These are phyloP conservation scores for Pantherophis guttatus DNA, from an alignment of 2,113 vertebrate species.

Conservation along the genomic window DNA sequence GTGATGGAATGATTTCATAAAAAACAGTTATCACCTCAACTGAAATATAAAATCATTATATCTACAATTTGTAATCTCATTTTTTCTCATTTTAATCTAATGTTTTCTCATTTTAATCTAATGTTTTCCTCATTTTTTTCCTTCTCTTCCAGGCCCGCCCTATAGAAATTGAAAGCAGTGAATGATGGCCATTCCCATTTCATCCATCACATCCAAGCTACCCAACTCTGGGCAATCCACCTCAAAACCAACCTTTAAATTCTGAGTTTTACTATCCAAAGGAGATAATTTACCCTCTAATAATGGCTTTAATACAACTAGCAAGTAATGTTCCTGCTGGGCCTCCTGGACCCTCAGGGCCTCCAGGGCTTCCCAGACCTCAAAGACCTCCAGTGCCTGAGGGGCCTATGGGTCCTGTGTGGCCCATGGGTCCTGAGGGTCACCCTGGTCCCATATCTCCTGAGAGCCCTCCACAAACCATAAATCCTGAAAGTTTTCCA, in stretches of 20 bases:
- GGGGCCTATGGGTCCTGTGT: neutral
- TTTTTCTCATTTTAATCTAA: neutral
- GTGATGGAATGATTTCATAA: neutral
- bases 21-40: neutral
- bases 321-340: neutral
- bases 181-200: neutral
- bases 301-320: neutral
- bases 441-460: neutral
- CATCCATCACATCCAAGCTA: neutral
- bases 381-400: too few relatives aligned
- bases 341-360: neutral
- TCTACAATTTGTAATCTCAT: neutral
- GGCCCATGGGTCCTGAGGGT: neutral
- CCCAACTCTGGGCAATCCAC: too few relatives aligned
- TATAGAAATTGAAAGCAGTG: neutral
- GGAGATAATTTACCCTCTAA: neutral
- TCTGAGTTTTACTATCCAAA: neutral
- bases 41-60: neutral
- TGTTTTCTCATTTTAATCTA: neutral
- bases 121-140: neutral
- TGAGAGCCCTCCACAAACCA: neutral
- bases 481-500: neutral
- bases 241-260: neutral
- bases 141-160: neutral
- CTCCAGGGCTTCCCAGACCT: too few relatives aligned